Conservation (phyloP, 2,888 invertebrate species). For the Pseudoips prasinana region DNA sequence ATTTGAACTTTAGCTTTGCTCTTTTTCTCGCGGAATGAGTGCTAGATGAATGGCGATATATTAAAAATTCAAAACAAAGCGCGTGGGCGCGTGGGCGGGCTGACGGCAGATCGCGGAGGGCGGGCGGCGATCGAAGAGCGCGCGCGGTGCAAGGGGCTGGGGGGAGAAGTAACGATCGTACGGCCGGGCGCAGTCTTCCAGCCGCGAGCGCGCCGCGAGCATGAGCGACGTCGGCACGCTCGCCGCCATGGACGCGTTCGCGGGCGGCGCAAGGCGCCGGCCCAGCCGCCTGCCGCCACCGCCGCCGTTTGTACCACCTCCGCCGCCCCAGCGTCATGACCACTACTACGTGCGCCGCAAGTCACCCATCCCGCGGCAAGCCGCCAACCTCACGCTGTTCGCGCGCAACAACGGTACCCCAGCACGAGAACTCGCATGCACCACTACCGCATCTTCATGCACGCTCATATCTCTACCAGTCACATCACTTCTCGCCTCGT, state of each 20-base stretch:
- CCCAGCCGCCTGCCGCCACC: constrained; percentile 74
- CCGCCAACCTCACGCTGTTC: constrained; percentile 71
- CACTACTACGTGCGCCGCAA: constrained; percentile 78
- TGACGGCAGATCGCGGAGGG: constrained; percentile 64
- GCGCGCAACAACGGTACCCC: constrained; percentile 71
- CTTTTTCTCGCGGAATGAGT: constrained; percentile 52
- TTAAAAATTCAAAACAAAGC: constrained; percentile 80
- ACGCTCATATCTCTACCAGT: constrained; percentile 13
- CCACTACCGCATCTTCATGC: constrained; percentile 28
- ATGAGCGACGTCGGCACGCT: constrained; percentile 81
- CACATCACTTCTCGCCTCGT: constrained; percentile 11
- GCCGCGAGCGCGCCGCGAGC: constrained; percentile 76
- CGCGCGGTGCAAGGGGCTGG: constrained; percentile 65
- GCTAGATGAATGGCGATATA: constrained; percentile 74
- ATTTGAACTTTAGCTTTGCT: constrained; percentile 41
- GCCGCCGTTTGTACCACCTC: constrained; percentile 75
- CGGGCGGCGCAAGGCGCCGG: constrained; percentile 77
- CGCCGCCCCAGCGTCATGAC: constrained; percentile 73
- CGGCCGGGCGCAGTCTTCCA: constrained; percentile 74
- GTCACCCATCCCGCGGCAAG: constrained; percentile 71
- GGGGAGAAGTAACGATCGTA: constrained; percentile 63
- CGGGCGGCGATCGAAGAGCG: constrained; percentile 77
- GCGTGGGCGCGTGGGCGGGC: constrained; percentile 68
- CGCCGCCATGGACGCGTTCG: constrained; percentile 80
- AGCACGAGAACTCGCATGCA: constrained; percentile 39